Conservation (phyloP, 1,140 invertebrate genomes). For the Harpegnathos saltator region DNA sequence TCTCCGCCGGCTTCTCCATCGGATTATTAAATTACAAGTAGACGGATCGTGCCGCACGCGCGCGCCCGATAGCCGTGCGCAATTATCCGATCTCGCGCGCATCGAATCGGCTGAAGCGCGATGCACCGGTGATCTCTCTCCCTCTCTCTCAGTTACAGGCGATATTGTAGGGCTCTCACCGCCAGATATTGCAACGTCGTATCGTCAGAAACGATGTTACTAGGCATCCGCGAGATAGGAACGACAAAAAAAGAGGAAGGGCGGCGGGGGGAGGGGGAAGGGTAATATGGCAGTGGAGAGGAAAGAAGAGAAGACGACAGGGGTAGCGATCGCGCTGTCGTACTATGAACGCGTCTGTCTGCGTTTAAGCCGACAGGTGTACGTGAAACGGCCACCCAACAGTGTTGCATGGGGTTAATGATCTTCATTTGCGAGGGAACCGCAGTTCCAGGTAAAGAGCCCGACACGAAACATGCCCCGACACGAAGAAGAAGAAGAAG, state of each 20-base stretch:
- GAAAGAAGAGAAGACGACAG: background rate
- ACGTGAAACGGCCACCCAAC: constrained; percentile 55
- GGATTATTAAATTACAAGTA: constrained; percentile 49
- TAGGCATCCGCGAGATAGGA: background rate
- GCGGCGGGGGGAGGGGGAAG: background rate
- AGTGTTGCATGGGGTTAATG: constrained; percentile 59
- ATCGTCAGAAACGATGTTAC: constrained; percentile 29
- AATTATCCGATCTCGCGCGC: constrained; percentile 43
- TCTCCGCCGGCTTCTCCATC: constrained; percentile 9
- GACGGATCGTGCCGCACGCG: constrained; percentile 1
- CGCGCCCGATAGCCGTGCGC: background rate
- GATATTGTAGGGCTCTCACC: constrained; percentile 1
- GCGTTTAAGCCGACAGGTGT: constrained; percentile 51
- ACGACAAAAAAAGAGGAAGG: background rate
- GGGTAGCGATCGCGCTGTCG: constrained; percentile 27
- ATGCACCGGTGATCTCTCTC: too few relatives aligned
- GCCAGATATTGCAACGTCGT: constrained; percentile 32
- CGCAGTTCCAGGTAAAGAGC: constrained; percentile 60
- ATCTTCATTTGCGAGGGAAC: constrained; percentile 55
- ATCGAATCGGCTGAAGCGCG: constrained; percentile 24
- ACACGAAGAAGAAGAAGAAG: constrained; percentile 10
- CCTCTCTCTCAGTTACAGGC: too few relatives aligned
- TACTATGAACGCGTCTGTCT: constrained; percentile 48
- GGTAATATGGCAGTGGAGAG: background rate
- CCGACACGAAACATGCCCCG: constrained; percentile 42